Base-by-base conservation (phyloP, 2,888 invertebrate genomes). In the Nesidiocoris tenuis region DNA sequence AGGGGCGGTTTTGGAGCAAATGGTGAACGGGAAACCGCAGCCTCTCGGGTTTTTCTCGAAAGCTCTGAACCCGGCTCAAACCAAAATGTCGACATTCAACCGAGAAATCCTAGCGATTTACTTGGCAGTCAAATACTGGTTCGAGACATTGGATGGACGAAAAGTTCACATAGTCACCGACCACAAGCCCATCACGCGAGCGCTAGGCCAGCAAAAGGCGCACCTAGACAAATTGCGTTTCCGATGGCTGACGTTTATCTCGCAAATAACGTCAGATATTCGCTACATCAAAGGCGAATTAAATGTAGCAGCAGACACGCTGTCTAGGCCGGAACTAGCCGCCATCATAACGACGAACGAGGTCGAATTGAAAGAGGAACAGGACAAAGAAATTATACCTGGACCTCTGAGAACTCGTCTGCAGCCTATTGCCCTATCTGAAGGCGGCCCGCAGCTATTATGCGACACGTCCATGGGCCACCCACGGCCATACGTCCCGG, bases 241-340 rank as follows among this genome's bases (percentile, higher is more conserved):
- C n/a, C 76, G 83, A 1, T 81, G 84, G n/a, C 77, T 84, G 0
- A 68, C 77, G 1, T 75, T 75, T 17, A 79, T 84, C 19, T 72
- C 81, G 0, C 82, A 84, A 74, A 84, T 84, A 76, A 80, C 82
- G 0, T 83, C 82, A 0, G 82, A 82, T 66, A 82, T 83, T 1
- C 74, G 79, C 2, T 80, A 83, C 77, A 80, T 83, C 1, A 1
- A n/a, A 1, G 82, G 83, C 0, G 76, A 80, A 25, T 80, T 82
- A 23, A 83, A 84, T 63, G 72, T 81, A 0, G 82, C 82, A 0
- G 83, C 83, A 0, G 84, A 84, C 74, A 74, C 81, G 0, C 78
- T 83, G 0, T 83, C 81, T 1, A 79, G 83, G 1, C 23, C 5
- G 5, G 7, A 9, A 3, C 21, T 18, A 1, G 72, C 2, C 16